These are phyloP conservation scores for Craniophora ligustri DNA, from an alignment of 2,888 invertebrate genomes.

Conservation along the genomic window DNA sequence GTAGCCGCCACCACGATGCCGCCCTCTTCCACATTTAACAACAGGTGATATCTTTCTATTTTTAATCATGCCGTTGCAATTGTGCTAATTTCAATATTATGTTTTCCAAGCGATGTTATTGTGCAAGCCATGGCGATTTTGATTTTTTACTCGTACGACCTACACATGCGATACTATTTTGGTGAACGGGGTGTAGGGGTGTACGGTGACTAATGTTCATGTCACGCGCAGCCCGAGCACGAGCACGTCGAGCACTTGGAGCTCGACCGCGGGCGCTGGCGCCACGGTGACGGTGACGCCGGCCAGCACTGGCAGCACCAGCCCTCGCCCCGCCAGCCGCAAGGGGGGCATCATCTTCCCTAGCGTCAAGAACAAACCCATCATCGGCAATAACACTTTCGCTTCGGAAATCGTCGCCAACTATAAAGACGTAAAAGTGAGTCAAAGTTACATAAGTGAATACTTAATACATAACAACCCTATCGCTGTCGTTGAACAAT, in stretches of 20 bases:
- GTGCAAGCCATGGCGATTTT: constrained; percentile 51
- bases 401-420: constrained; percentile 92
- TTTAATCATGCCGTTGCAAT: constrained; percentile 60
- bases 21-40: constrained; percentile 67
- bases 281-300: constrained; percentile 79
- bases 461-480: constrained; percentile 58
- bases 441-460: constrained; percentile 72
- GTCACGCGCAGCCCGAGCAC: constrained; percentile 84
- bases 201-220: constrained; percentile 76
- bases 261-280: constrained; percentile 45
- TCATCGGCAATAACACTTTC: constrained; percentile 94
- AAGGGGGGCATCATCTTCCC: constrained; percentile 97
- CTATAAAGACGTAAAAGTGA: constrained; percentile 95
- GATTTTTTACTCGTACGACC: constrained; percentile 21
- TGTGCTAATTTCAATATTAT: constrained; percentile 25
- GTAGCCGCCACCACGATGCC: constrained; percentile 71
- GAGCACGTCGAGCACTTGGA: constrained; percentile 68
- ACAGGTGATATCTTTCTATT: constrained; percentile 82
- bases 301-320: constrained; percentile 73
- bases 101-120: constrained; percentile 29
- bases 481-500: constrained; percentile 55
- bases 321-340: constrained; percentile 85
- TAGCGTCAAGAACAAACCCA: constrained; percentile 96
- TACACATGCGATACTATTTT: constrained; percentile 36
- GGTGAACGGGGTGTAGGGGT: constrained; percentile 51